Conservation (phyloP, 2,888 invertebrate species). For the Xylota sylvarum region DNA sequence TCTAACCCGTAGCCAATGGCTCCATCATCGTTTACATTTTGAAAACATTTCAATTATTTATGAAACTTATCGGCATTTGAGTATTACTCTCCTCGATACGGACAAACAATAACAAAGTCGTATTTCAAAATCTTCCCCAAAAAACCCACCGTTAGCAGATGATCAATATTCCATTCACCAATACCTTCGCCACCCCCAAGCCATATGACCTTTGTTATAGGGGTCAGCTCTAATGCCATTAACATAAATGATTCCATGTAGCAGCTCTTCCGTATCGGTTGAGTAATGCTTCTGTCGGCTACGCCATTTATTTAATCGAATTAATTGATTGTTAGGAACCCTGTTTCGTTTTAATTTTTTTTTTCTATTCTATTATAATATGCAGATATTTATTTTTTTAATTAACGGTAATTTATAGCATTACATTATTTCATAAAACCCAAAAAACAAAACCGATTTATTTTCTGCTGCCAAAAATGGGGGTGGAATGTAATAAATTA, state of each 20-base stretch:
- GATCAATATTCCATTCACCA: slow-evolving; percentile 55
- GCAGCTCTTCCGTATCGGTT: neutral
- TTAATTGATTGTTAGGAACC: slow-evolving; percentile 32
- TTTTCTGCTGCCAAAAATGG: neutral
- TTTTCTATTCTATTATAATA: slow-evolving; percentile 2
- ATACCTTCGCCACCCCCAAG: neutral
- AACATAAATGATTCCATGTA: slow-evolving; percentile 17
- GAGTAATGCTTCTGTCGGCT: slow-evolving; percentile 8
- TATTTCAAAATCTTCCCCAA: slow-evolving; percentile 36
- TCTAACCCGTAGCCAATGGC: neutral
- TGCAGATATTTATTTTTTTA: slow-evolving; percentile 6
- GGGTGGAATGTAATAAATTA: neutral
- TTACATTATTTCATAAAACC: neutral
- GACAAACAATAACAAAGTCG: slow-evolving; percentile 32
- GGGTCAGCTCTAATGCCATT: neutral
- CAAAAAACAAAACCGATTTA: neutral
- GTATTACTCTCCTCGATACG: neutral
- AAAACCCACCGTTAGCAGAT: slow-evolving; percentile 12
- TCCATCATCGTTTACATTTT: slow-evolving; percentile 1
- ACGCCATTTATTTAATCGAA: slow-evolving; percentile 30
- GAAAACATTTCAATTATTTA: slow-evolving; percentile 43
- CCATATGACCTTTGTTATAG: neutral
- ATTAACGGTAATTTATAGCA: slow-evolving; percentile 30
- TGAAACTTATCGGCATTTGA: slow-evolving; percentile 17
- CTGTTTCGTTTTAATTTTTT: slow-evolving; percentile 20